Conservation (phyloP, 2,888 invertebrate genomes). For the Plebejus argus region DNA sequence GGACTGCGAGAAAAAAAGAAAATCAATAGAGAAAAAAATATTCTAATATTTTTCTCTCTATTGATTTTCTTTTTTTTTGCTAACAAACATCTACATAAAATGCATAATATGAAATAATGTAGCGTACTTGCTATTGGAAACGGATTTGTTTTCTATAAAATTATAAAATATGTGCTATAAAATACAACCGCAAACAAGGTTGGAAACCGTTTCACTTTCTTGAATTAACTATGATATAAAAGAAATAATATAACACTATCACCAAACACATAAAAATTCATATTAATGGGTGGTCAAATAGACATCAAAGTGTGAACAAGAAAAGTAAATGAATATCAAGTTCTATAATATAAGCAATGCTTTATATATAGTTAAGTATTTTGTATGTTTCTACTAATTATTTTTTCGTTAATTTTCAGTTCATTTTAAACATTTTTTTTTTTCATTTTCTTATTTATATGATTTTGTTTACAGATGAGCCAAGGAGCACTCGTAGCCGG, state of each 20-base stretch:
- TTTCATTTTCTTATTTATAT: not conserved
- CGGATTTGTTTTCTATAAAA: no score
- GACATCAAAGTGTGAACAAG: not conserved
- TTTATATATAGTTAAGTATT: not conserved
- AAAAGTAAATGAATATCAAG: not conserved
- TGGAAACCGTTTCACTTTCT: not conserved
- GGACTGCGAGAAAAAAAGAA: no score
- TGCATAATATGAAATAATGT: no score
- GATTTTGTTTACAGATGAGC: constrained; percentile 9
- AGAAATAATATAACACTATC: not conserved
- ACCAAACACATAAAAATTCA: not conserved
- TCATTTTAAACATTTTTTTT: no score
- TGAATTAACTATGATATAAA: not conserved
- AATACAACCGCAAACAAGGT: not conserved
- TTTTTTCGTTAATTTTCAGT: not conserved
- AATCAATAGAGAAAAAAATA: no score
- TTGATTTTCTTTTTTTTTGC: no score
- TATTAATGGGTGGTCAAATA: not conserved
- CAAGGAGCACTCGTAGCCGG: constrained; percentile 1
- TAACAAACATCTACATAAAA: no score
- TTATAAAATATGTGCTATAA: no score
- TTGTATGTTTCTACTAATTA: not conserved
- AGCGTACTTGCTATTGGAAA: no score
- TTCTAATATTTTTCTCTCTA: no score
- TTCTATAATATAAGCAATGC: not conserved